Percentiles rank a stretch among this genome's conserved stretches.
Evolutionary conservation across 2,888 invertebrate species (phyloP).

Genomic region (Melanostoma mellinum): DNA sequence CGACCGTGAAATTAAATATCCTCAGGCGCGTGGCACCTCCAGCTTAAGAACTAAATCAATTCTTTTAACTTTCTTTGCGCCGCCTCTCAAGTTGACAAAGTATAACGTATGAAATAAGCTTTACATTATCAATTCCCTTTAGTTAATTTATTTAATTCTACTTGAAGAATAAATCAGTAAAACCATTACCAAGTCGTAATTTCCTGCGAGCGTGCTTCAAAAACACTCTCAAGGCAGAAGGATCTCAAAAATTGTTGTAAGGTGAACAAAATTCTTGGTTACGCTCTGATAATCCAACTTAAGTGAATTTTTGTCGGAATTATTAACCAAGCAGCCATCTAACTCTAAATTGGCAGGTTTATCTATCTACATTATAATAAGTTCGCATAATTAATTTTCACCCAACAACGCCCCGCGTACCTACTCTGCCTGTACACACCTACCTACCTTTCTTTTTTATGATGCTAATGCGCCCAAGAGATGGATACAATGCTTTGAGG

Average conservation of each 20-base stretch:
- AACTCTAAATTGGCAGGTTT: constrained; percentile 41
- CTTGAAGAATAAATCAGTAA: no score
- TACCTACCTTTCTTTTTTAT: background rate
- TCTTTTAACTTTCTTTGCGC: no score
- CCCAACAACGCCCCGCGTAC: constrained; percentile 5
- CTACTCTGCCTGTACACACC: background rate
- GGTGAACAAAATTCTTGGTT: constrained; percentile 33
- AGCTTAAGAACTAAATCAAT: no score
- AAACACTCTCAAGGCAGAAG: no score
- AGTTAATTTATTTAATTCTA: no score
- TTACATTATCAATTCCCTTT: no score
- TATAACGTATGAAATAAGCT: no score
- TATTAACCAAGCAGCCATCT: constrained; percentile 49
- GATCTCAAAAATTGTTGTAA: background rate
- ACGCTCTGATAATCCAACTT: constrained; percentile 32
- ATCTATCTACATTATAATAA: constrained; percentile 62
- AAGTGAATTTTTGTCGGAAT: constrained; percentile 44
- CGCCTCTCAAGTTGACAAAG: no score
- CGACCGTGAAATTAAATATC: no score
- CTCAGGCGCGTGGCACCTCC: no score
- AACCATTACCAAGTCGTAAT: no score
- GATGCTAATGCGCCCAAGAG: constrained; percentile 5
- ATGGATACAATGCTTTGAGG: constrained; percentile 1
- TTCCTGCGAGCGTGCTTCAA: no score
- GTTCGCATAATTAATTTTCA: constrained; percentile 68